Evolutionary conservation across 1,140 invertebrate species (phyloP), one percentile per base, ranked within the genome.

Genomic region (Heliconius hewitsoni): DNA sequence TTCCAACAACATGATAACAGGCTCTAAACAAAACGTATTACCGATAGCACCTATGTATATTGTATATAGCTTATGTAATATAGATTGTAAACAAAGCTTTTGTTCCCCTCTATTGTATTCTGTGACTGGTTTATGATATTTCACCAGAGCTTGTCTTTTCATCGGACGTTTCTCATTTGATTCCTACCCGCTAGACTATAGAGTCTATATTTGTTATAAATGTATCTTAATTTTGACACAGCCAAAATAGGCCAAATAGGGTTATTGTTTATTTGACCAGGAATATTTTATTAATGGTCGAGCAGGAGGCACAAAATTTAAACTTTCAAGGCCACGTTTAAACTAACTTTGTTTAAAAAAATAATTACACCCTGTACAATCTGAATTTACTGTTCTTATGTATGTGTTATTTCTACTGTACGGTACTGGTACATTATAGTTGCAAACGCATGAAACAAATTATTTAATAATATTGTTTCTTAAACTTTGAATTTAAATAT

Each of bases 1-100:
- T 55, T 66, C 77, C 46, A 57, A 70, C 73, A 78, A 75, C 80
- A 71, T 76, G 80, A 81, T 81, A 81, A 78, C 73, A 37, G 70
- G 23, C 18, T 57, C 73, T 52, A 30, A 66, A 66, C 60, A 66
- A 66, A 77, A 77, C 34, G 70, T 77, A 77, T 46, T 50, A 72
- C 27, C 60, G 27, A 30, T 66, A 30, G 23, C 5, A 30, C 27
- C 19, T 30, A 27, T 46, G 13, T 46, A 46, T 46, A 46, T 46
- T 46, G 3, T 46, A 37, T 57, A 57, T 57, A 66, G 60, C 27
- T 4, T 66, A 66, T 16, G 27, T 66, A 30, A 27, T 66, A 30
- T 66, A 66, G 60, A 30, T 66, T 66, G 27, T 66, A 66, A 66
- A 30, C 27, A 30, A 66, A 66, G 60, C 60, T 66, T 27, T 66